Percentiles rank a stretch among this genome's conserved stretches.
Conservation (phyloP, 2,888 invertebrate species). For the Cartodere bifasciata region DNA sequence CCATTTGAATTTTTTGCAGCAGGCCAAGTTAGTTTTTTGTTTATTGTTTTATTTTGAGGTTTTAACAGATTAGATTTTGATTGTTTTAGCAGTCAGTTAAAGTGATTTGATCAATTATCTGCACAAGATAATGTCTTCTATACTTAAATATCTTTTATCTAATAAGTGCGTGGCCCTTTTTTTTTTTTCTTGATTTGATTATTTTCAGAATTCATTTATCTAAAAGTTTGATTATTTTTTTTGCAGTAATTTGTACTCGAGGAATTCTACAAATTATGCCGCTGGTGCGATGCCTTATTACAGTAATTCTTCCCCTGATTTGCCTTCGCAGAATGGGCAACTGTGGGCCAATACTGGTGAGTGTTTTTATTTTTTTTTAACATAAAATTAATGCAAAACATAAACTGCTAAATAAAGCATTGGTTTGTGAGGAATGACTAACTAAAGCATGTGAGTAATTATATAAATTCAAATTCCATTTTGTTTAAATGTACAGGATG, state of each 20-base stretch:
- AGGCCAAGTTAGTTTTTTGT: conserved; percentile 27
- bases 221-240: conserved; percentile 10
- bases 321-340: conserved; percentile 25
- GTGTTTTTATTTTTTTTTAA: conserved; percentile 13
- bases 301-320: conserved; percentile 27
- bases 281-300: conserved; percentile 25
- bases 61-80: no score
- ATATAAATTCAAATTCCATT: no score
- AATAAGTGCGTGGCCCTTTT: conserved; percentile 18
- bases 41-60: conserved; percentile 12
- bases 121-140: conserved; percentile 16
- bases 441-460: no score
- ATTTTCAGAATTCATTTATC: conserved; percentile 6
- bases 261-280: conserved; percentile 22
- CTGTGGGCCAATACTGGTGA: conserved; percentile 31
- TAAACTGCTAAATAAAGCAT: no score
- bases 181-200: conserved; percentile 10
- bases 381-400: no score
- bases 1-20: conserved; percentile 25
- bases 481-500: no score
- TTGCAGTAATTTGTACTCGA: conserved; percentile 29
- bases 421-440: no score
- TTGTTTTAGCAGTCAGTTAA: no score
- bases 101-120: conserved; percentile 5
- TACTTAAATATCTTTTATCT: conserved; percentile 19